phyloP scores from a whole-genome alignment of 2,113 vertebrate genomes.

The Psittacus erithacus region DNA sequence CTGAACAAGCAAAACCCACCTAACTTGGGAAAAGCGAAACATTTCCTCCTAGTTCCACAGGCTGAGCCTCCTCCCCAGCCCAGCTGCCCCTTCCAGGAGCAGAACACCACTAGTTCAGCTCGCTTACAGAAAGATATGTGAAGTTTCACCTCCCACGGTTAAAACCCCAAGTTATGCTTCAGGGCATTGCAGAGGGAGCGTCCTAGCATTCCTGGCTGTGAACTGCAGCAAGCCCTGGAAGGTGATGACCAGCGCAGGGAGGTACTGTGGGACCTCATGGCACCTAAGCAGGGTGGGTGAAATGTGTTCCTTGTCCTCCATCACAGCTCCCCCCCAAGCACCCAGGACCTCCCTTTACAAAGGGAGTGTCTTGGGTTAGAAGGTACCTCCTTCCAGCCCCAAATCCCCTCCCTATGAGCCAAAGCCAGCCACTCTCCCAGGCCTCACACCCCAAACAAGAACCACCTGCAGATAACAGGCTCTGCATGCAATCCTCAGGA shows the following conservation, averaged over 20 bases:
- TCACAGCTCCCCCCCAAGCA: rapidly evolving
- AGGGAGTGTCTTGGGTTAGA: background rate
- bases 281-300: rapidly evolving
- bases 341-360: background rate
- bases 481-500: background rate
- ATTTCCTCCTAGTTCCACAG: background rate
- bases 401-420: background rate
- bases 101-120: rapidly evolving
- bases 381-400: background rate
- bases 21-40: background rate
- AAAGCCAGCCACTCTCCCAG: background rate
- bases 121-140: background rate
- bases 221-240: background rate
- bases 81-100: background rate
- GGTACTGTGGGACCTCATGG: background rate
- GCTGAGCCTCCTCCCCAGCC: background rate
- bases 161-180: background rate
- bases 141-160: background rate
- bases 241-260: background rate
- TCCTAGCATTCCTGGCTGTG: background rate
- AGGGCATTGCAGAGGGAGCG: background rate
- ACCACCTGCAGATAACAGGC: background rate
- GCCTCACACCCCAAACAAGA: background rate
- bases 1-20: background rate
- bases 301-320: background rate